Base-by-base conservation (phyloP, 2,888 invertebrate species). In the Cheilosia grossa region DNA sequence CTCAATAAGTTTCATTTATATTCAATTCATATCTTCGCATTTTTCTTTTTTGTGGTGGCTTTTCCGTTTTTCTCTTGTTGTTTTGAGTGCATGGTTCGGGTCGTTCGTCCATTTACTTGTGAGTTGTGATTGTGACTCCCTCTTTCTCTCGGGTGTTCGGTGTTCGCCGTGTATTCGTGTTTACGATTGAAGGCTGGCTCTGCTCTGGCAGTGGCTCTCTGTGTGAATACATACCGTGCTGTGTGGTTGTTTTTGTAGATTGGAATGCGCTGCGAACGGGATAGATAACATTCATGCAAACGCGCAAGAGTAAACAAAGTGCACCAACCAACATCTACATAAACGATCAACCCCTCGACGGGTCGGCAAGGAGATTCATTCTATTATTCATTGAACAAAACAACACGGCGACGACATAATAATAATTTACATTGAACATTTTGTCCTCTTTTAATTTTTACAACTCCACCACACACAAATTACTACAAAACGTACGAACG, bases 211-310 rank as follows among this genome's bases (percentile, higher is more conserved):
- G 10, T 59, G 33, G 21, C 33, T 64, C 30, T 63, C 42, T 44
- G 7, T 15, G 19, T 44, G 13, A 37, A 37, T 37, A 37, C 37
- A 37, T 21, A 40, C 15, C 2, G 27, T 63, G 4, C 33, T 61
- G 58, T 58, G 13, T 30, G 64, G 53, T 83, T 83, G 83, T 83
- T 83, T 30, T 73, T 83, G 80, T 74, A 63, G 83, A 83, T 83
- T 49, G 83, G 83, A 83, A 83, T 83, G 80, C 58, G 40, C 51
- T 80, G 69, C 80, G 67, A 74, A 74, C 69, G 63, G 80, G 64
- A 79, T 63, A 67, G 79, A 79, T 67, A 72, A 69, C 61, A 75
- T 69, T 75, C 61, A 75, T 69, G 49, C 49, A 4, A 74, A 33
- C 42, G 42, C 21, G n/a, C 64, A 44, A n/a, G 77, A 75, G 82